Evolutionary conservation across 2,888 invertebrate genomes (phyloP), one percentile per base, ranked within the genome.

Genomic region (Tinea trinotella): DNA sequence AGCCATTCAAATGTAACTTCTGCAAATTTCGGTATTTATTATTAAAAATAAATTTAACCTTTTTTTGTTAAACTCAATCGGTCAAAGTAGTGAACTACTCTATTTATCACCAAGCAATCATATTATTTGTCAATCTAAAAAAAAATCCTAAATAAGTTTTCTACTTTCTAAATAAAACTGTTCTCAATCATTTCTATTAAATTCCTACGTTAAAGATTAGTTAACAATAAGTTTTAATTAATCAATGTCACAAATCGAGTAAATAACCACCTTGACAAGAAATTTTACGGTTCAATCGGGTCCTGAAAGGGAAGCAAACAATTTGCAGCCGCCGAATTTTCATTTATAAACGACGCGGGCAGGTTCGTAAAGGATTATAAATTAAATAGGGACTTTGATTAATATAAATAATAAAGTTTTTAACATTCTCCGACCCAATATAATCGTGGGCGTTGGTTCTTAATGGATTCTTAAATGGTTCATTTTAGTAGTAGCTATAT

Each of bases 221-320:
- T n/a, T 40, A 40, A 40, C 40, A 40, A 40, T 40, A 19, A 19
- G 10, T 46, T 46, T 46, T 5, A 46, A 46, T 46, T 46, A 46
- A 46, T 46, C 18, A 46, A 4, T 46, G 46, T 19, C 46, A 46
- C 18, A 46, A 10, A 46, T 46, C 18, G 46, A 46, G 46, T 46
- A 46, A 46, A 46, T 46, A 46, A 19, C 40, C 19, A 19, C 46
- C 46, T 46, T 46, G 46, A 46, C 50, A 50, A 50, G 22, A 50
- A 24, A 50, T 50, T 50, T 12, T 50, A 24, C 50, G 50, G 50
- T 13, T 50, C 50, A 50, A 50, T 50, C 22, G 24, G 15, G 22
- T 4, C 24, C 22, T 13, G 50, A 24, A 49, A 50, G 50, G 18
- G 12, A 24, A 50, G 13, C 24, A 50, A 50, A 50, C 50, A 50